Conservation (phyloP, 2,113 vertebrate species). For the Psittacula cyanocephala region DNA sequence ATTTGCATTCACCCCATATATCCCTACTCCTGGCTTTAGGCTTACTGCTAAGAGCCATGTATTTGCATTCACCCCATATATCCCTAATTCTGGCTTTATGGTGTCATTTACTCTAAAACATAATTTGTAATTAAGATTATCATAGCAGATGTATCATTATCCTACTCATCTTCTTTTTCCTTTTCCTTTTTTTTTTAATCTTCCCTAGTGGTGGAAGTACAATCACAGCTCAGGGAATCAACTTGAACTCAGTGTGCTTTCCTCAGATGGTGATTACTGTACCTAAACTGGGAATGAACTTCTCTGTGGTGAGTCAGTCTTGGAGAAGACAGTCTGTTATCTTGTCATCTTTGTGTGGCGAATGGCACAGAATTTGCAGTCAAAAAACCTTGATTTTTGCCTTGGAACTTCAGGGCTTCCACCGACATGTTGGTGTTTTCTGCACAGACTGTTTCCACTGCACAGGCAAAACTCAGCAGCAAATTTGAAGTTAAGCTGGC, state of each 20-base stretch:
- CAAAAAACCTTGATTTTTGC: background rate
- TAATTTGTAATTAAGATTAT: constrained; percentile 13
- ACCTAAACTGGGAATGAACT: constrained; percentile 80
- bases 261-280: constrained; percentile 91
- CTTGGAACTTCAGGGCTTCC: background rate
- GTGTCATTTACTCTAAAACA: constrained; percentile 20
- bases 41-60: background rate
- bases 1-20: background rate
- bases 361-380: background rate
- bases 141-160: background rate
- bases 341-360: background rate
- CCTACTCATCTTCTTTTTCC: background rate
- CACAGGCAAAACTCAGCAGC: background rate
- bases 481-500: background rate
- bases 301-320: constrained; percentile 90
- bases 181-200: background rate
- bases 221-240: constrained; percentile 88
- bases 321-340: background rate
- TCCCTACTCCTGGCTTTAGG: background rate
- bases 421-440: background rate
- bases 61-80: background rate
- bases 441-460: background rate
- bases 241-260: constrained; percentile 88
- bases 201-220: constrained; percentile 91
- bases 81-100: constrained; percentile 2